Evolutionary conservation across 2,797 vertebrate species (phyloP), one percentile per base, ranked within the genome.

Genomic region (Rhinella marina): DNA sequence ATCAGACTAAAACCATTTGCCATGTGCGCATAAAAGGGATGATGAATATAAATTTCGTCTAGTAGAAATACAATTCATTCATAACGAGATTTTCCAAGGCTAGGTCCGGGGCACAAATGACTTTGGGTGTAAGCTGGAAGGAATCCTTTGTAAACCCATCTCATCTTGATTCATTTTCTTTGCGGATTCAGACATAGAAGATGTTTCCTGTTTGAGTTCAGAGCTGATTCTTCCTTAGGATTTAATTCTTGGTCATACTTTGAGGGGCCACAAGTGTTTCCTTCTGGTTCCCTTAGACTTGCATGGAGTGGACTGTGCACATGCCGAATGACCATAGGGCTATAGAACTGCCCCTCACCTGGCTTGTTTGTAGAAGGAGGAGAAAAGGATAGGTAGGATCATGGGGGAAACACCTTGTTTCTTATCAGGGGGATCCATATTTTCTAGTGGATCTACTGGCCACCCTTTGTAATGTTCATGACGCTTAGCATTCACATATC

Each of bases 31-130:
- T 41, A 83, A 41, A 87, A 29, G 57, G 80, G 66, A 75, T 86
- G 77, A 85, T 85, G 87, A 81, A 88, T 86, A 86, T 81, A 81
- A 81, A 81, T 88, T 81, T 85, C 64, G 78, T 19, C 56, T 64
- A 66, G 78, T 72, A 81, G 57, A 80, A 85, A 88, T 82, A 81
- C 68, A 81, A 85, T 81, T 88, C 86, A 66, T 86, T 76, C 81
- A 82, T 72, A 86, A 61, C 84, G 64, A 86, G 78, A 81, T 88
- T 79, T 73, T 77, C 84, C 32, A 77, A 86, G 7, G 66, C 27
- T 73, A 50, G 73, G 27, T 29, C 57, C 21, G n/a, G 23, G 4
- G 56, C 72, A 27, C 57, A 85, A 85, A 85, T 76, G 83, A 52
- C 83, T 64, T 29, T 48, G 56, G 72, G 72, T 13, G 72, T 84